These are phyloP conservation scores for Dermochelys coriacea DNA, from an alignment of 2,797 vertebrate species.

Conservation along the genomic window DNA sequence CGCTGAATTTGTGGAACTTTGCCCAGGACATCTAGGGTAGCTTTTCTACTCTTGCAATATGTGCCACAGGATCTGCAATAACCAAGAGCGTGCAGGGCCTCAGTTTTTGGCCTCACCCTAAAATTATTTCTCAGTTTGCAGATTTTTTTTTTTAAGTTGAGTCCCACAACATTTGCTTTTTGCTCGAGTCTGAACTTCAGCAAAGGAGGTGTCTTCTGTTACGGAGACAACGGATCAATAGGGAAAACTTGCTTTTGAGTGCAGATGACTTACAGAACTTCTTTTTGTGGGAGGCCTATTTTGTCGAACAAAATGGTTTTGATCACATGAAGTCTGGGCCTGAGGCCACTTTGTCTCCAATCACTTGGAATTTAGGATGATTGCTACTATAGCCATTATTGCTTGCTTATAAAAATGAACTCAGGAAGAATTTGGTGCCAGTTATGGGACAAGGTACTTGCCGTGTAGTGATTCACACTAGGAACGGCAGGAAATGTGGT, in stretches of 20 bases:
- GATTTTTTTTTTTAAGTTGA: neutral
- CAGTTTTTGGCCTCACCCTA: neutral
- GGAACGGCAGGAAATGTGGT: neutral
- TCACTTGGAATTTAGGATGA: neutral
- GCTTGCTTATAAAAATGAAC: neutral
- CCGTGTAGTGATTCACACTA: rapidly evolving
- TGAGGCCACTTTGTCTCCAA: neutral
- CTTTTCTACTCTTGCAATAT: neutral
- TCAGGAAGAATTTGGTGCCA: neutral
- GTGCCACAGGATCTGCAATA: no score
- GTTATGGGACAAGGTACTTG: neutral
- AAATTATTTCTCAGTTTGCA: neutral
- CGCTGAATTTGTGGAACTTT: neutral
- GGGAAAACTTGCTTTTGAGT: neutral
- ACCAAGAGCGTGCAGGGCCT: neutral
- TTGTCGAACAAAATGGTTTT: neutral
- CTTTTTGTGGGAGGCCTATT: neutral
- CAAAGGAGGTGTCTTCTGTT: neutral
- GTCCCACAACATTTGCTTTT: neutral
- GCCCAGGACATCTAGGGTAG: neutral
- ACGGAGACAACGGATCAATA: neutral
- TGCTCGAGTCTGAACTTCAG: neutral
- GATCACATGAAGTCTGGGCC: neutral
- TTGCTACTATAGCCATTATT: rapidly evolving
- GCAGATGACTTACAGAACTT: neutral